Conservation (phyloP, 2,113 vertebrate species). For the Nansenia antarctica region DNA sequence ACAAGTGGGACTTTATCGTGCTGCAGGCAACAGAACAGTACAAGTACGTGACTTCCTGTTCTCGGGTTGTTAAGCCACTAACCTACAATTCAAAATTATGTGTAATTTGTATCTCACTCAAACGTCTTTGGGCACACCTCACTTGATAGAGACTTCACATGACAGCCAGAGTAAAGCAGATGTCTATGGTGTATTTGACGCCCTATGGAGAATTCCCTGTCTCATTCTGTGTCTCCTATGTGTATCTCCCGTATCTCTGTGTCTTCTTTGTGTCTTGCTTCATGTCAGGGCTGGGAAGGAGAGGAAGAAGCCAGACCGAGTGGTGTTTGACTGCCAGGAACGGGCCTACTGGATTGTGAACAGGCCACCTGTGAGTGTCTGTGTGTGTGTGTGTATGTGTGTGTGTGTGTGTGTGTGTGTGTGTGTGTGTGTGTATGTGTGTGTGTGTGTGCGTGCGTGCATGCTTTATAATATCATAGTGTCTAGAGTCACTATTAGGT, state of each 20-base stretch:
- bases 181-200: no score
- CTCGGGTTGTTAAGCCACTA: not conserved
- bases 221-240: not conserved
- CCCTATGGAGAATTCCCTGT: no score
- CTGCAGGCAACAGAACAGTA: conserved; percentile 96
- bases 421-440: not conserved
- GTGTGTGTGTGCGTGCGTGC: not conserved
- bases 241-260: not conserved
- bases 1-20: conserved; percentile 97
- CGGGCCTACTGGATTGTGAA: conserved; percentile 95
- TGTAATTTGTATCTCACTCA: not conserved
- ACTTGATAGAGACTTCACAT: no score
- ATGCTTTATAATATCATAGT: no score
- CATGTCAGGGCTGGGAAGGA: conserved; percentile 83
- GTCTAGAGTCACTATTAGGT: no score
- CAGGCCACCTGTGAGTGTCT: conserved; percentile 83
- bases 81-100: no score
- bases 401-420: not conserved
- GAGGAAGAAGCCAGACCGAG: conserved; percentile 86
- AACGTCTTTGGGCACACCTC: not conserved
- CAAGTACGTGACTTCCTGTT: conserved; percentile 75
- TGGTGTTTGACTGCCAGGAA: conserved; percentile 93
- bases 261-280: conserved; percentile 6
- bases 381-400: not conserved
- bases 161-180: no score